A percentile compares a stretch with the other conserved stretches of the same genome.
These are phyloP conservation scores for Matsumurasca onukii DNA, from an alignment of 1,140 invertebrate species.

Conservation along the genomic window DNA sequence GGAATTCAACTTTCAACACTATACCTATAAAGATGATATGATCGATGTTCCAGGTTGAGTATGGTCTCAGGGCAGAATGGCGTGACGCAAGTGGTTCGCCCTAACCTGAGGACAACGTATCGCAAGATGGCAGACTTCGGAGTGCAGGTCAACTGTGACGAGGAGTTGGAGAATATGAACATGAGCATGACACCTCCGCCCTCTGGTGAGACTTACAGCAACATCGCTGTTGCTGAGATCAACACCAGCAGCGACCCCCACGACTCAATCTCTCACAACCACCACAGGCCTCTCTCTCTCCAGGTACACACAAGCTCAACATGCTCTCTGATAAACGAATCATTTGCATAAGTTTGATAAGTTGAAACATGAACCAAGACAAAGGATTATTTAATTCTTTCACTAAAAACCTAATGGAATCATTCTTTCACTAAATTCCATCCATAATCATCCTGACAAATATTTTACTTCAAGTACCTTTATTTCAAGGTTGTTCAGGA, in stretches of 20 bases:
- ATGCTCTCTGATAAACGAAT: background rate
- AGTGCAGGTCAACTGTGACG: background rate
- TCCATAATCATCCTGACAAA: too few relatives aligned
- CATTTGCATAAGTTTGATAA: too few relatives aligned
- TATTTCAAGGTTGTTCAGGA: too few relatives aligned
- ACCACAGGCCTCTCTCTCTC: background rate
- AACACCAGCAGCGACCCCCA: background rate
- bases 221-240: conserved; percentile 2
- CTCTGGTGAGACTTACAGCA: background rate
- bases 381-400: too few relatives aligned
- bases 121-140: conserved; percentile 16
- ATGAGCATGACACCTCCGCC: background rate
- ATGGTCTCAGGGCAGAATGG: conserved; percentile 22
- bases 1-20: too few relatives aligned
- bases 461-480: too few relatives aligned
- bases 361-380: too few relatives aligned
- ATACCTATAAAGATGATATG: too few relatives aligned
- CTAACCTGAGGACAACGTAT: background rate
- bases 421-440: too few relatives aligned
- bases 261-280: background rate
- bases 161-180: too few relatives aligned
- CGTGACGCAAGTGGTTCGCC: background rate
- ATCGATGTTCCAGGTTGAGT: conserved; percentile 14
- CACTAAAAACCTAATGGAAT: too few relatives aligned
- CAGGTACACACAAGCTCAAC: background rate